phyloP scores from a whole-genome alignment of 1,140 invertebrate genomes.

The Dryas iulia region DNA sequence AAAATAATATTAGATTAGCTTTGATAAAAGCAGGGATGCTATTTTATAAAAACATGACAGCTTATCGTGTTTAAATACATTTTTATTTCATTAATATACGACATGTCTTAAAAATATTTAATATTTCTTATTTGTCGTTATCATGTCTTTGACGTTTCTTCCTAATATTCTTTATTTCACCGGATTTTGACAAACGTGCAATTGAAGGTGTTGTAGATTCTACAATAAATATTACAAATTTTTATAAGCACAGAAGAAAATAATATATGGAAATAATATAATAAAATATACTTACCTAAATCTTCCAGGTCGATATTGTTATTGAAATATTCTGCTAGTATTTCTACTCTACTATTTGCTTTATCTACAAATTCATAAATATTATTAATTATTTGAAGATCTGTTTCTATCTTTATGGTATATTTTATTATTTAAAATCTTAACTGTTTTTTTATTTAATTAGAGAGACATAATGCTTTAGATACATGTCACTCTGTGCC shows the following conservation, averaged over 20 bases:
- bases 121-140: not conserved
- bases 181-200: not conserved
- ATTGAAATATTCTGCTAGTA: conserved; percentile 46
- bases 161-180: not conserved
- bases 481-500: no score
- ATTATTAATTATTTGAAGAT: not conserved
- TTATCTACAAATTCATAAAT: conserved; percentile 24
- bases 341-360: conserved; percentile 36
- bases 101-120: no score
- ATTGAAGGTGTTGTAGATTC: not conserved
- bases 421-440: no score
- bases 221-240: not conserved
- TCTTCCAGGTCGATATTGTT: conserved; percentile 34
- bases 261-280: not conserved
- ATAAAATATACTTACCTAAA: conserved; percentile 23
- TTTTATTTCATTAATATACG: not conserved
- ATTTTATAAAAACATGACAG: no score
- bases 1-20: no score
- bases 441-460: no score
- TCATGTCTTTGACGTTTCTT: not conserved
- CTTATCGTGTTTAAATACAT: not conserved
- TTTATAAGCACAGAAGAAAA: not conserved
- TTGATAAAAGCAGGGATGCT: no score
- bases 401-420: no score
- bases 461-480: no score